Conservation (phyloP, 2,797 vertebrate species). For the Oophaga sylvatica region DNA sequence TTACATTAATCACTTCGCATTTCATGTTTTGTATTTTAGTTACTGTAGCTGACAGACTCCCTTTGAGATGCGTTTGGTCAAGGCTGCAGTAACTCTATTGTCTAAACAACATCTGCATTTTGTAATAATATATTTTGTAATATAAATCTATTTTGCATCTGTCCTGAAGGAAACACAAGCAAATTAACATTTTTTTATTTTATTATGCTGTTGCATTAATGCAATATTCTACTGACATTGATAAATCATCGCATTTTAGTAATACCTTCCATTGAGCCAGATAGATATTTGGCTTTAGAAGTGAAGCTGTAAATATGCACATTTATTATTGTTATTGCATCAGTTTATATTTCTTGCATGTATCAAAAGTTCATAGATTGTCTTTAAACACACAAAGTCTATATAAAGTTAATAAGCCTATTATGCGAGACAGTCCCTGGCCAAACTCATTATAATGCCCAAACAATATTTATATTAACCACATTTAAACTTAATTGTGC, state of each 20-base stretch:
- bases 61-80: not conserved
- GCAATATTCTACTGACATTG: conserved; percentile 52
- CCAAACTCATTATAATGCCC: conserved; percentile 37
- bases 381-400: conserved; percentile 2
- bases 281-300: conserved; percentile 23
- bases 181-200: conserved; percentile 55
- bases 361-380: conserved; percentile 5
- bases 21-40: not conserved
- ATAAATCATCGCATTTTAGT: conserved; percentile 52
- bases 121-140: conserved; percentile 44
- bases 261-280: conserved; percentile 10
- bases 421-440: not conserved
- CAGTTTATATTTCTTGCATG: conserved; percentile 3
- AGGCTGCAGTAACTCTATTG: not conserved
- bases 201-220: conserved; percentile 53
- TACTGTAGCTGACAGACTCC: not conserved
- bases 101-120: conserved; percentile 38
- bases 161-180: conserved; percentile 53
- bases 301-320: conserved; percentile 20
- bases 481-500: conserved; percentile 58
- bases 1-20: too few relatives aligned
- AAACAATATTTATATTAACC: conserved; percentile 57
- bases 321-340: conserved; percentile 31
- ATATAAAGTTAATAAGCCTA: conserved; percentile 13
- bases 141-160: conserved; percentile 50